Percentiles rank a stretch among this genome's conserved stretches.
phyloP scores from a whole-genome alignment of 2,888 invertebrate species.

The Caenorhabditis panamensis region DNA sequence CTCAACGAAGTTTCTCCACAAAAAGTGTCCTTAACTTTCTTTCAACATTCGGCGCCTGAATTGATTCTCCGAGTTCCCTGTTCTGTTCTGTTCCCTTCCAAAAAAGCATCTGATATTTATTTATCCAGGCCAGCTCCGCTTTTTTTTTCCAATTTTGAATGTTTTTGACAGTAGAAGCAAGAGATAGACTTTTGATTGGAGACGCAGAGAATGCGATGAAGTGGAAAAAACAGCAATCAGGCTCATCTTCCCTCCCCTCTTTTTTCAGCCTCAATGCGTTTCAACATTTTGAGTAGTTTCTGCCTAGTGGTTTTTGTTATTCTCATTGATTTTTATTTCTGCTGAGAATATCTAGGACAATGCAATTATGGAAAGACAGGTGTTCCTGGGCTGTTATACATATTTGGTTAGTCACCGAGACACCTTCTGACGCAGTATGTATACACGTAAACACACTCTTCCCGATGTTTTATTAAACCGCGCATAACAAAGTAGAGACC shows the following conservation, averaged over 20 bases:
- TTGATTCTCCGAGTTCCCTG: not conserved
- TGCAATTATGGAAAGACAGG: constrained; percentile 14
- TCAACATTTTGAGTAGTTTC: not conserved
- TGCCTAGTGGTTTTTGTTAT: too few species aligned
- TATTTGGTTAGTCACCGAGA: constrained; percentile 50
- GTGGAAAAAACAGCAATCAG: constrained; percentile 3
- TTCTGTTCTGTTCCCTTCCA: not conserved
- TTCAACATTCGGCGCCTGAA: too few species aligned
- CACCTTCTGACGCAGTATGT: constrained; percentile 42
- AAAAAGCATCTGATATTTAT: not conserved
- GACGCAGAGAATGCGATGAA: constrained; percentile 13
- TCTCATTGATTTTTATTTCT: too few species aligned
- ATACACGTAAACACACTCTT: constrained; percentile 26
- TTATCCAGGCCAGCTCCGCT: constrained; percentile 1
- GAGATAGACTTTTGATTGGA: not conserved
- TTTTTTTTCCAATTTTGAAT: constrained; percentile 2
- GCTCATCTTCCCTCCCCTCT: constrained; percentile 12
- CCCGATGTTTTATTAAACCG: constrained; percentile 24
- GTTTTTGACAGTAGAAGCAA: constrained; percentile 20
- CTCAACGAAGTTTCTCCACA: too few species aligned
- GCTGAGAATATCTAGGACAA: too few species aligned
- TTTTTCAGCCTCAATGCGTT: not conserved
- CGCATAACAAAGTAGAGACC: constrained; percentile 13
- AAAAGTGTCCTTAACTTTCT: too few species aligned
- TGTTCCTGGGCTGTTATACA: constrained; percentile 25